phyloP scores from a whole-genome alignment of 1,140 invertebrate genomes.

The Lamellibrachia luymesi region DNA sequence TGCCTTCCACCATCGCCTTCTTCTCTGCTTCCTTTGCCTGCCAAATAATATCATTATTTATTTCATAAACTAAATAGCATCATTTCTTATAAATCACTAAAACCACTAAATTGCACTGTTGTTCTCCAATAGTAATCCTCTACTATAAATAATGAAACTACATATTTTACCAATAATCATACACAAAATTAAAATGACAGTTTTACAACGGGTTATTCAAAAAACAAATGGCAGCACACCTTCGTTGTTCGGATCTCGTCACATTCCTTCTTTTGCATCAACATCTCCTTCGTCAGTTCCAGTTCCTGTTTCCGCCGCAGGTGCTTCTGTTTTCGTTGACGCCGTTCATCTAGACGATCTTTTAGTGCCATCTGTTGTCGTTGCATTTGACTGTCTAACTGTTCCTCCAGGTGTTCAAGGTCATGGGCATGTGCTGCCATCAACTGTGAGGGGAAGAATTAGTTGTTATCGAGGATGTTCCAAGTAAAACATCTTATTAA shows the following conservation, averaged over 20 bases:
- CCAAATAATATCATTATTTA: background rate
- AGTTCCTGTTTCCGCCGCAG: slow-evolving; percentile 47
- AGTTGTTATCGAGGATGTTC: background rate
- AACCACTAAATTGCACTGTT: no score
- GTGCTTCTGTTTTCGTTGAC: slow-evolving; percentile 43
- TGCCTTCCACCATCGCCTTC: slow-evolving; percentile 48
- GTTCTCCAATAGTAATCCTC: no score
- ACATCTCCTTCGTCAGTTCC: slow-evolving; percentile 47
- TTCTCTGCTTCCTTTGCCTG: slow-evolving; percentile 35
- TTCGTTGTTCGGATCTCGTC: slow-evolving; percentile 46
- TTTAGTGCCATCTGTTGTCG: slow-evolving; percentile 42
- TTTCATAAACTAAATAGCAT: no score
- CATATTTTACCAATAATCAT: no score
- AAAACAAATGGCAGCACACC: slow-evolving; percentile 24
- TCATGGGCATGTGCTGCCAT: slow-evolving; percentile 48
- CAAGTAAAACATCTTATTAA: background rate
- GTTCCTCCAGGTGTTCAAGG: slow-evolving; percentile 41
- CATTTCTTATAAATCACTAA: no score
- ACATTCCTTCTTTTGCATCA: slow-evolving; percentile 51
- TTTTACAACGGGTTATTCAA: background rate
- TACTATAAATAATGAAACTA: no score
- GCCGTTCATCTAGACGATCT: slow-evolving; percentile 42
- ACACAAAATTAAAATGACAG: no score
- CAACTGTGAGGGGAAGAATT: slow-evolving; percentile 34
- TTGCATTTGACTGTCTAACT: slow-evolving; percentile 42